Evolutionary conservation across 2,888 invertebrate genomes (phyloP), one percentile per base, ranked within the genome.

Genomic region (Archaeoteleia sp.): DNA sequence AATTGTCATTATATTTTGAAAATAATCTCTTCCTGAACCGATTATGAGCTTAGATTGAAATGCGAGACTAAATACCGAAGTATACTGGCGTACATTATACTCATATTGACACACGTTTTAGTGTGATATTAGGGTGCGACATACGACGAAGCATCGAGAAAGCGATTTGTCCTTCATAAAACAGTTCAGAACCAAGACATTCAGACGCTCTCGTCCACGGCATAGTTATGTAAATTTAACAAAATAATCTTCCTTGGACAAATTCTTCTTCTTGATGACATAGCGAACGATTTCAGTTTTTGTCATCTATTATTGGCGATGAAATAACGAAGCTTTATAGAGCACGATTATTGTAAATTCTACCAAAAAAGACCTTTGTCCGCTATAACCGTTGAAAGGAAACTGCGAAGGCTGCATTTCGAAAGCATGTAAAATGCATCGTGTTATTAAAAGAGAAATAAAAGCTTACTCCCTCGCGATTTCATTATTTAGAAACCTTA

Each of bases 91-190:
- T 20, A 20, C 5, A 40, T 58, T 14, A 12, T 58, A 42, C 46
- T 35, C n/a, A 29, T 29, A 2, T 29, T 29, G 29, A 13, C 60
- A 61, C 61, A 61, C 61, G 61, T 61, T 61, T 61, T 61, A 61
- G 61, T 61, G 61, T 61, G 53, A 53, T 15, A 27, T 32, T 27
- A 39, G 30, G 40, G 23, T 30, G 43, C 37, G 45, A 29, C 9
- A n/a, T 4, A 32, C 32, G 32, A 32, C 3, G 9, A 12, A 32
- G 3, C 12, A 12, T 32, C 7, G 10, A 10, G 32, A 10, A 32
- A 32, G 2, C 32, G 10, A 10, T 10, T 10, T 4, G 12, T 10
- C 32, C 32, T 4, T 12, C 3, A 3, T 12, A 9, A 10, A 32
- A 10, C 2, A 7, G 9, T 29, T 8, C 3, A 9, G 10, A 9